A percentile compares a stretch with the other conserved stretches of the same genome.
Evolutionary conservation across 2,888 invertebrate species (phyloP).

Genomic region (Serrognathus titanus): DNA sequence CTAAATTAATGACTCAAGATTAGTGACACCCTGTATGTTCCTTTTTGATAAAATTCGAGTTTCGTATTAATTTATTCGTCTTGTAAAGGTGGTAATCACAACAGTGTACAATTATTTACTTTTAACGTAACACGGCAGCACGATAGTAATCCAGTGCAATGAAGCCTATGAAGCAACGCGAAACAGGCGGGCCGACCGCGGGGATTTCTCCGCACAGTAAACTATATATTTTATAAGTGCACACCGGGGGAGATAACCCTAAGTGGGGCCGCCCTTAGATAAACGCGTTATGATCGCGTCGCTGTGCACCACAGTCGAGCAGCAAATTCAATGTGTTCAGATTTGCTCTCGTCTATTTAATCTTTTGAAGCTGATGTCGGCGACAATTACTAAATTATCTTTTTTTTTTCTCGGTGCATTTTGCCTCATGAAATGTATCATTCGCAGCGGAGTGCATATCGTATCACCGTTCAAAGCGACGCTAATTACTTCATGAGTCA

Average conservation of each 20-base stretch:
- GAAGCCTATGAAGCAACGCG: too few species aligned
- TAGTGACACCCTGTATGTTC: too few species aligned
- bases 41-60: too few species aligned
- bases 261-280: background rate
- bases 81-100: too few species aligned
- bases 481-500: constrained; percentile 18
- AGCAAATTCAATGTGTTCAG: background rate
- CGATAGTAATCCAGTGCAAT: too few species aligned
- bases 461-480: constrained; percentile 16
- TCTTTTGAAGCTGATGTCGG: background rate
- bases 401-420: background rate
- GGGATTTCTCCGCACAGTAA: background rate
- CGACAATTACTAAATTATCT: too few species aligned
- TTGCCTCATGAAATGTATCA: background rate
- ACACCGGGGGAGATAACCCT: constrained; percentile 1
- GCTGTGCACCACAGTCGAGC: background rate
- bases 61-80: too few species aligned
- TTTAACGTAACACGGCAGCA: too few species aligned
- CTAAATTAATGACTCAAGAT: too few species aligned
- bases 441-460: constrained; percentile 13
- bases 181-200: background rate
- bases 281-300: constrained; percentile 1
- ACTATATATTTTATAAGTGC: constrained; percentile 1
- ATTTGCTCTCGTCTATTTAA: background rate
- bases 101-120: too few species aligned